These are phyloP conservation scores for Temnopleurus reevesii DNA, from an alignment of 53 echinoderm and acorn worm genomes.

Conservation along the genomic window DNA sequence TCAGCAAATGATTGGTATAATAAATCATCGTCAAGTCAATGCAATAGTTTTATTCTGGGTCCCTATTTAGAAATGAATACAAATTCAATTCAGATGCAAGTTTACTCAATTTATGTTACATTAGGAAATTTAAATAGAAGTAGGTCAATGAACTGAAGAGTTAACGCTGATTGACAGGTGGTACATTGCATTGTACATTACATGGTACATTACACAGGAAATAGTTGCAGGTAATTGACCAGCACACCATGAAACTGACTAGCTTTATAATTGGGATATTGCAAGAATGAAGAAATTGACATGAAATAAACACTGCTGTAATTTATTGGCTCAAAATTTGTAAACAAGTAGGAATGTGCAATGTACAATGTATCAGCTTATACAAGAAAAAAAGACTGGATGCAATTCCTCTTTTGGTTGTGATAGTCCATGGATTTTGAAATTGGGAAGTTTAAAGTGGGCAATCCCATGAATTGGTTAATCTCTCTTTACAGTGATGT, in stretches of 20 bases:
- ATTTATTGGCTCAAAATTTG: not conserved
- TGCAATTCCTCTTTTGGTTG: too few relatives aligned
- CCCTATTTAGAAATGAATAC: too few relatives aligned
- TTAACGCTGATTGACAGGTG: not conserved
- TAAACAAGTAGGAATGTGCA: slow-evolving; percentile 9
- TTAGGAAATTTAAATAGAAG: not conserved
- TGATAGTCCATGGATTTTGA: too few relatives aligned
- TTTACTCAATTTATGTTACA: not conserved
- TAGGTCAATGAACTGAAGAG: not conserved
- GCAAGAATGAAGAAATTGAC: not conserved
- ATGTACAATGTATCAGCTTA: not conserved
- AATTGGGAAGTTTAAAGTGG: too few relatives aligned
- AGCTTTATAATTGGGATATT: not conserved
- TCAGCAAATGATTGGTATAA: too few relatives aligned
- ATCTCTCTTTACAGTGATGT: too few relatives aligned
- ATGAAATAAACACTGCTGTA: not conserved
- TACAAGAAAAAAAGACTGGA: not conserved
- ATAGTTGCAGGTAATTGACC: not conserved
- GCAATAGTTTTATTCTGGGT: too few relatives aligned
- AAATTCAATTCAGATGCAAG: too few relatives aligned
- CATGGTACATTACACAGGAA: slow-evolving; percentile 8
- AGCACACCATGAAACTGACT: not conserved
- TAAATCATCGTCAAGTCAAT: too few relatives aligned
- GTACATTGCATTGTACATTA: too few relatives aligned
- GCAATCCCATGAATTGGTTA: too few relatives aligned